phyloP scores from a whole-genome alignment of 2,113 vertebrate species.

The Steatornis caripensis region DNA sequence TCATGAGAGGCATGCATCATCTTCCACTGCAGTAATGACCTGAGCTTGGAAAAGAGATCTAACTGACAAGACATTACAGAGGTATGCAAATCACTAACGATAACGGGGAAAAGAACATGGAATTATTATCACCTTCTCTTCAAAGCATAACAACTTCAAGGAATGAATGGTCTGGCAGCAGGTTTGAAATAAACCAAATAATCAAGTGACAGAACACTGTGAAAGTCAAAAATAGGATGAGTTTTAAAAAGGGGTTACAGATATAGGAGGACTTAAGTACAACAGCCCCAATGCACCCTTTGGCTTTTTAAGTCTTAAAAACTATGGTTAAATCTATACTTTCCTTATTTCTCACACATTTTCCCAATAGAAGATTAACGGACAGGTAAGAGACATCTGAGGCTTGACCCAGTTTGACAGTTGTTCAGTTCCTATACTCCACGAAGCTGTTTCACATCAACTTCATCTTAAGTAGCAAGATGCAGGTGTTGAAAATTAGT shows the following conservation, averaged over 20 bases:
- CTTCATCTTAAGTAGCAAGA: background rate
- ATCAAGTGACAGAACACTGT: background rate
- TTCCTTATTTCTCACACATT: background rate
- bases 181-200: background rate
- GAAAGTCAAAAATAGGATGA: background rate
- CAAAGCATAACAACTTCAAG: background rate
- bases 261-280: background rate
- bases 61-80: background rate
- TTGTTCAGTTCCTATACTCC: background rate
- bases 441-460: background rate
- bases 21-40: background rate
- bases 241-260: background rate
- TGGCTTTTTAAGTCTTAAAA: background rate
- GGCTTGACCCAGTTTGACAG: background rate
- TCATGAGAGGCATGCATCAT: background rate
- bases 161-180: background rate
- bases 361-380: background rate
- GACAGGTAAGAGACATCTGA: background rate
- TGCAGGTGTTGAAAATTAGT: background rate
- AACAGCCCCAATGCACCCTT: background rate
- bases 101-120: background rate
- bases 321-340: background rate
- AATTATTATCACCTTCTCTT: background rate
- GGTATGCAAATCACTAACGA: background rate
- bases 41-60: background rate